Base-by-base conservation (phyloP, 2,888 invertebrate genomes). In the Aradus depressus region DNA sequence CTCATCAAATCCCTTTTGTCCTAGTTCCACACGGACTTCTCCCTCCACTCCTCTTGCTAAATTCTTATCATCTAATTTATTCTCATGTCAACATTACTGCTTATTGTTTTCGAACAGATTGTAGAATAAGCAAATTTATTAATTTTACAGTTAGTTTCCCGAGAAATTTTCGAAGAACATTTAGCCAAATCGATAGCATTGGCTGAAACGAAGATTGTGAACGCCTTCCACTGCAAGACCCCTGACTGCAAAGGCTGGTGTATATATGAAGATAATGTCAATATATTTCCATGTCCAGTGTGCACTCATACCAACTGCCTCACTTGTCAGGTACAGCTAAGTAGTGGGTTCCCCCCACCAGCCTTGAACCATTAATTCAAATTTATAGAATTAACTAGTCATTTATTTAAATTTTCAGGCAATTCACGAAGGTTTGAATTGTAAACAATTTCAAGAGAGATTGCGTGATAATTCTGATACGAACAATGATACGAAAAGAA, bases 231-330 rank as follows among this genome's bases (percentile, higher is more conserved):
- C 65, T 92, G 92, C 67, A 88, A 89, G 66, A 88, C 89, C 0
- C 79, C 83, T 0, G 86, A 92, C 68, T 92, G 92, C 65, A 75
- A 74, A 39, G 90, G 90, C 3, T 92, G 90, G 89, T 90, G 90
- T 63, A 79, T 88, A 56, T 87, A 82, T 64, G 90, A 90, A 60
- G 87, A 89, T 59, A 83, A 84, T 58, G 87, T 89, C 41, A 83
- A 83, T 65, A 76, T 79, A 61, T 92, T 91, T 66, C 73, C 75
- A 28, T 92, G 92, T 64, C 87, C 88, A 1, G 85, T 88, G 23
- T 92, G 92, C 67, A 73, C 74, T 55, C 75, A 73, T 53, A 75
- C 73, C 47, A 92, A 90, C 69, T 92, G 92, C 66, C 75, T 92
- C 53, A 83, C 83, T 1, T 92, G 91, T 69, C 84, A 87, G 78